Evolutionary conservation across 2,888 invertebrate species (phyloP), one percentile per base, ranked within the genome.

Genomic region (Dromius quadrimaculatus): DNA sequence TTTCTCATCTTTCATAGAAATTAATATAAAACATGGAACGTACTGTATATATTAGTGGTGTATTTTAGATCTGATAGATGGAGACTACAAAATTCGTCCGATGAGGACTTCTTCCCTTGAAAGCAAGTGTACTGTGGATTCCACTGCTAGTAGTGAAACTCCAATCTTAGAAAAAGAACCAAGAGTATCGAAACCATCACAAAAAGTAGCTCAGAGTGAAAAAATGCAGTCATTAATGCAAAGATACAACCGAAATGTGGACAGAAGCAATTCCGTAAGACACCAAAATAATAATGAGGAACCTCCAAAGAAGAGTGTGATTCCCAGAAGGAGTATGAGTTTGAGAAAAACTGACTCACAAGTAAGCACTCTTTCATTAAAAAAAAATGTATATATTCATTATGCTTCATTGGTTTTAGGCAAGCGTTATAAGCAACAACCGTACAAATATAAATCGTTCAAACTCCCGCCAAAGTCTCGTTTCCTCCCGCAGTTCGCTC

Each of bases 401-500:
- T 34, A 13, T 19, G 19, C 11, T 57, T 34, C 15, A 23, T 32
- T 6, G 5, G 6, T 62, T 23, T 17, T 22, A 62, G 62, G 62
- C 13, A 73, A 63, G 57, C 66, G 71, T 50, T 20, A 3, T 62
- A 71, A 71, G 36, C 71, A 59, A 74, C 77, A 73, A 73, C 28
- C 50, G 81, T 57, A 83, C 87, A 71, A 86, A 88, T 74, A 92
- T 92, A 0, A 92, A 93, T 77, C 85, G 92, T 36, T 93, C 92
- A 2, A 88, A 90, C 11, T 94, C 94, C 0, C 84, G 92, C 36
- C 90, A 92, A 41, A 93, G 93, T 64, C 83, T 94, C 11, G 87
- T 92, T 19, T 93, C 94, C 77, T 94, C 94, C 0, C 85, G 92
- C 22, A 93, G 93, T 77, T 94, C 94, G 0, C 83, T 94, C 63